Evolutionary conservation across 2,113 vertebrate species (phyloP).

Genomic region (Semnornis frantzii): DNA sequence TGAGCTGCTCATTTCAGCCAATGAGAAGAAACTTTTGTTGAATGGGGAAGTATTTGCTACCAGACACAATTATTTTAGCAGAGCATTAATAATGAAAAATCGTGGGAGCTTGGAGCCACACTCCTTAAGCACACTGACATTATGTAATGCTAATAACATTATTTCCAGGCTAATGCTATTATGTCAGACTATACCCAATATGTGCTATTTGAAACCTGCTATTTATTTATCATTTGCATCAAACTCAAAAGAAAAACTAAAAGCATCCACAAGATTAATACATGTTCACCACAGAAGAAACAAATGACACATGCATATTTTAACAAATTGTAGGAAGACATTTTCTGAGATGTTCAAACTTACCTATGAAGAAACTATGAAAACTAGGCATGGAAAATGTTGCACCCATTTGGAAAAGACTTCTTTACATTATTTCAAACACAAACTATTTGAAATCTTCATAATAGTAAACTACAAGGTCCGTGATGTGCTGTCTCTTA

Average conservation of each 20-base stretch:
- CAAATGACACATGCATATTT: neutral
- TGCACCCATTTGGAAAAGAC: neutral
- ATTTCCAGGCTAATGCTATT: conserved; percentile 21
- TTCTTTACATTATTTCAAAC: neutral
- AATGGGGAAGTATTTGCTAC: neutral
- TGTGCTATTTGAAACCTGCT: neutral
- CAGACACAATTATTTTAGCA: conserved; percentile 1
- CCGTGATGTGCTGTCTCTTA: neutral
- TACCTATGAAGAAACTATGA: neutral
- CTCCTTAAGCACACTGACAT: neutral
- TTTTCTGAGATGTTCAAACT: neutral
- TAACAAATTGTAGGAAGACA: neutral
- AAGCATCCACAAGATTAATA: neutral
- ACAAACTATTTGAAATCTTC: neutral
- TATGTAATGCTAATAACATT: neutral
- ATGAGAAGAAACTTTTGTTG: neutral
- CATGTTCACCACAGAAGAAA: neutral
- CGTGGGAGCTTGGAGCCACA: neutral
- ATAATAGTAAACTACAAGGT: neutral
- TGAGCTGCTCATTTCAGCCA: neutral
- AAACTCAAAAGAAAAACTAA: neutral
- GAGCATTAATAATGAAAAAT: neutral
- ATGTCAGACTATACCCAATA: neutral
- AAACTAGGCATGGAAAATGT: neutral
- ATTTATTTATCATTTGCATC: conserved; percentile 2